These are phyloP conservation scores for Pachycephus smyrnensis DNA, from an alignment of 2,888 invertebrate species.

Conservation along the genomic window DNA sequence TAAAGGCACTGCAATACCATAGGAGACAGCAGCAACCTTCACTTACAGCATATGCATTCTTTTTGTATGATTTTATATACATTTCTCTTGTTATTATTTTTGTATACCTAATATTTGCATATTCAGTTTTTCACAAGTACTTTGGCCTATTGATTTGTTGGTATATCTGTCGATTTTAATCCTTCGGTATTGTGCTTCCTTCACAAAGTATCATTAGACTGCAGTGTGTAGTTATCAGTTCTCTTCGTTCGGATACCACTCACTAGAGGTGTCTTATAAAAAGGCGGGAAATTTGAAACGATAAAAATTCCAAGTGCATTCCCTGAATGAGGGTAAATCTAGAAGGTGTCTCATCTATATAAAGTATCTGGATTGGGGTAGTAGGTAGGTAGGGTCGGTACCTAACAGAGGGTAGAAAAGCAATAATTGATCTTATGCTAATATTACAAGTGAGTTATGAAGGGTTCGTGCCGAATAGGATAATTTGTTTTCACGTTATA, in stretches of 20 bases:
- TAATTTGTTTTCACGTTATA: conserved; percentile 56
- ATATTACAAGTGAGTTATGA: conserved; percentile 55
- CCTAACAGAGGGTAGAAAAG: conserved; percentile 42
- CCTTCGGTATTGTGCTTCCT: background rate
- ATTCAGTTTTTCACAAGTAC: background rate
- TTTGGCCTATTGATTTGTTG: background rate
- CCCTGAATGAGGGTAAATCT: background rate
- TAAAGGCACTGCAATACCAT: background rate
- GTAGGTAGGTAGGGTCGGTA: background rate
- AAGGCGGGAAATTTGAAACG: background rate
- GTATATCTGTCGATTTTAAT: background rate
- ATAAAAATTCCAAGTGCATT: background rate
- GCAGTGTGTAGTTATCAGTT: background rate
- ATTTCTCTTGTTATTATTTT: background rate
- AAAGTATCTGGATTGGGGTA: background rate
- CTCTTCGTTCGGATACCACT: background rate
- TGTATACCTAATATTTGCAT: background rate
- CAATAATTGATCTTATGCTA: conserved; percentile 59
- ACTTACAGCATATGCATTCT: background rate
- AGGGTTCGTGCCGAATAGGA: conserved; percentile 56
- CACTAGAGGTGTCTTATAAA: background rate
- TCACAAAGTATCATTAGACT: background rate
- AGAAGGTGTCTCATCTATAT: background rate
- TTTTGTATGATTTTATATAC: background rate
- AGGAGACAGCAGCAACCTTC: background rate